Evolutionary conservation across 2,113 vertebrate genomes (phyloP).

Genomic region (Proteles cristata): DNA sequence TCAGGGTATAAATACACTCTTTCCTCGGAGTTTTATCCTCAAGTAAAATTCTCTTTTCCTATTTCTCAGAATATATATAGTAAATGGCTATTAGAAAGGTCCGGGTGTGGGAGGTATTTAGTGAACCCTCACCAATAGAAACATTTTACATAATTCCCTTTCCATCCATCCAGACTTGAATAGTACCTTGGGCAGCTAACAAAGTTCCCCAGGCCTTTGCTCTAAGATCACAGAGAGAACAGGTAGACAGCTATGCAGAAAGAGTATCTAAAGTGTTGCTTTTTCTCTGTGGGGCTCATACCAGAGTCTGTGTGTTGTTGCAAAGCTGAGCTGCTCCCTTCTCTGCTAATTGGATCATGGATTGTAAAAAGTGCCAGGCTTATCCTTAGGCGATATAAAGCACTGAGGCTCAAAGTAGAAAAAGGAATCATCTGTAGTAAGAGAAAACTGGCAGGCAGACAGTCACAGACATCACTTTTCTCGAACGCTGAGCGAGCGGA

Average conservation of each 20-base stretch:
- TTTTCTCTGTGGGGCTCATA: conserved; percentile 58
- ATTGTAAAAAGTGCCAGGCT: conserved; percentile 63
- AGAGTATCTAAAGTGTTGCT: conserved; percentile 1
- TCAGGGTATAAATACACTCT: neutral
- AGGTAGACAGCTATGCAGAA: conserved; percentile 21
- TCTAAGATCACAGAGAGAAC: conserved; percentile 41
- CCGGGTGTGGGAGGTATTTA: neutral
- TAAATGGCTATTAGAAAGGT: neutral
- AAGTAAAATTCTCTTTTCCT: neutral
- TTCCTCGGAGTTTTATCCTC: neutral
- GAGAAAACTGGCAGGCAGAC: conserved; percentile 50
- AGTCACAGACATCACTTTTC: neutral
- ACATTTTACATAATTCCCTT: neutral
- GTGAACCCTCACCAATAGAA: neutral
- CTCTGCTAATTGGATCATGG: conserved; percentile 76
- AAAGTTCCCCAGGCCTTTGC: neutral
- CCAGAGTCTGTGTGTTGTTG: conserved; percentile 48
- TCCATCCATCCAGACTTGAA: neutral
- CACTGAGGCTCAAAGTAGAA: conserved; percentile 37
- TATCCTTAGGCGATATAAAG: conserved; percentile 56
- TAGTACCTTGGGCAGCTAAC: neutral
- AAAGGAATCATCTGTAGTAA: conserved; percentile 35
- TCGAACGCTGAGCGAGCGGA: neutral
- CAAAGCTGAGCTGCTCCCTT: conserved; percentile 48
- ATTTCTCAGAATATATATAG: neutral